Percentiles rank a stretch among this genome's conserved stretches.
Conservation (phyloP, 2,888 invertebrate species). For the Argynnis bischoffii region DNA sequence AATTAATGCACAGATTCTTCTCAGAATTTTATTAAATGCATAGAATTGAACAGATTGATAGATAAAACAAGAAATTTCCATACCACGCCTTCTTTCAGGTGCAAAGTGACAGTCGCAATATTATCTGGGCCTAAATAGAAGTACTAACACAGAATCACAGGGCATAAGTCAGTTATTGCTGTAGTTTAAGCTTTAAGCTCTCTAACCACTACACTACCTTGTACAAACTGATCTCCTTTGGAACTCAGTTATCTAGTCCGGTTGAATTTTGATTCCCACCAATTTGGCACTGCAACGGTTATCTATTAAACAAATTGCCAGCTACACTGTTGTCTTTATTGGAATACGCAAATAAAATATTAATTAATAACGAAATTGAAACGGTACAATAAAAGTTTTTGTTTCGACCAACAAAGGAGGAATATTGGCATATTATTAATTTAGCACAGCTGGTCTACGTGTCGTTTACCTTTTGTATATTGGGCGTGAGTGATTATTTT, state of each 20-base stretch:
- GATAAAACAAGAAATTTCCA: too few species aligned
- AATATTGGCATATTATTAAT: neutral
- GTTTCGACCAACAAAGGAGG: neutral
- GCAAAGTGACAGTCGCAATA: too few species aligned
- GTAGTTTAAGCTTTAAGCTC: too few species aligned
- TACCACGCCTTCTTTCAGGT: too few species aligned
- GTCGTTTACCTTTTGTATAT: neutral
- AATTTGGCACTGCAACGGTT: conserved; percentile 20
- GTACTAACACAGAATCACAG: too few species aligned
- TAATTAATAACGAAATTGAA: conserved; percentile 20
- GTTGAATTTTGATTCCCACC: conserved; percentile 6
- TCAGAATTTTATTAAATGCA: too few species aligned
- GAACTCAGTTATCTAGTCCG: neutral
- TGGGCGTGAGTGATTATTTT: neutral
- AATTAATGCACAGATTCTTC: too few species aligned
- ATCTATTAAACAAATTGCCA: conserved; percentile 26
- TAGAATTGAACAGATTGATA: too few species aligned
- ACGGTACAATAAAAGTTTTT: neutral
- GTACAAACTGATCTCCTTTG: neutral
- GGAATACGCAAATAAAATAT: conserved; percentile 24
- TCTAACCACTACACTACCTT: neutral
- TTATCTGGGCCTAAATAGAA: too few species aligned
- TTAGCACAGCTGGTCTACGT: neutral
- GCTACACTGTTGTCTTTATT: conserved; percentile 16
- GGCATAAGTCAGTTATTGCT: too few species aligned